These are phyloP conservation scores for Cyclophora albipunctata DNA, from an alignment of 2,888 invertebrate genomes.

Conservation along the genomic window DNA sequence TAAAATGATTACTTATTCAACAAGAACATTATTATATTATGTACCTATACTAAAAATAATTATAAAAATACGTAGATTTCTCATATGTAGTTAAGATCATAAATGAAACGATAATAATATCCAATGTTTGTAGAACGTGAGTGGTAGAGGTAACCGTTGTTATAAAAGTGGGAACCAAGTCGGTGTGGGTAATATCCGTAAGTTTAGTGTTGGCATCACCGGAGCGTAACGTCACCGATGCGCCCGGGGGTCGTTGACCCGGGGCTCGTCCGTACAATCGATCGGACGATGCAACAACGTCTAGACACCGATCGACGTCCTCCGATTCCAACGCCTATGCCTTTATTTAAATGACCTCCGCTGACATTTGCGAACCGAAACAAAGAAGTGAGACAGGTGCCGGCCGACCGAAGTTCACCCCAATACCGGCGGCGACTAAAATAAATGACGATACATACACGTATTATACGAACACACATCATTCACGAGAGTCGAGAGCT, in stretches of 20 bases:
- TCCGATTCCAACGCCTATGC: constrained; percentile 62
- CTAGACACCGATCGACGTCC: constrained; percentile 62
- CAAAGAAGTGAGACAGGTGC: constrained; percentile 69
- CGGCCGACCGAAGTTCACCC: constrained; percentile 46
- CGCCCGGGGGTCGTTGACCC: constrained; percentile 72
- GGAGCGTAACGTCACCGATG: constrained; percentile 74
- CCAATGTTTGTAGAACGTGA: too few relatives aligned
- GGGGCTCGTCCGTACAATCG: constrained; percentile 69
- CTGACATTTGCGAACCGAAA: constrained; percentile 70
- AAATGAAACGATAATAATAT: too few relatives aligned
- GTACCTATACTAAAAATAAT: too few relatives aligned
- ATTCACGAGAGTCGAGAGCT: constrained; percentile 47
- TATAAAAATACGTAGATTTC: too few relatives aligned
- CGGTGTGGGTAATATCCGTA: constrained; percentile 41
- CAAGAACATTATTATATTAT: too few relatives aligned
- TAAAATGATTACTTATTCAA: too few relatives aligned
- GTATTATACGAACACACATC: constrained; percentile 35
- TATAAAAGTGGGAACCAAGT: constrained; percentile 41
- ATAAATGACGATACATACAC: constrained; percentile 45
- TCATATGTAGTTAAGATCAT: too few relatives aligned
- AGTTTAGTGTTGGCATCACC: constrained; percentile 66
- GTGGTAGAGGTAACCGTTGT: constrained; percentile 4
- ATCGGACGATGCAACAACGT: constrained; percentile 72
- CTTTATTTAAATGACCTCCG: constrained; percentile 73
- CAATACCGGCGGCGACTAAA: constrained; percentile 47